These are phyloP conservation scores for Dysdera silvatica DNA, from an alignment of 1,140 invertebrate genomes.

Conservation along the genomic window DNA sequence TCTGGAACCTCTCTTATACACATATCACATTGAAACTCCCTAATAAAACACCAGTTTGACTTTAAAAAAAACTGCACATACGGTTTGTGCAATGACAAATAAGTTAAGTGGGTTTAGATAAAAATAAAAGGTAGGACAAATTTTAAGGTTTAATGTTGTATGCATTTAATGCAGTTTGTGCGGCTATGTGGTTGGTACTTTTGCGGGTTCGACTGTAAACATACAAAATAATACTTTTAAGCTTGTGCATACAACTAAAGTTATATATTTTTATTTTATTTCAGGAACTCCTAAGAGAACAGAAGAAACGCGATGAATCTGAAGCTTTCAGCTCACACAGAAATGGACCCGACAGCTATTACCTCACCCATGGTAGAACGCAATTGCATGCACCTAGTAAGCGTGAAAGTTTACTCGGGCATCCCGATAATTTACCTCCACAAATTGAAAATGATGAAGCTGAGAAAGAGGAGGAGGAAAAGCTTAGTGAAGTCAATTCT, in stretches of 20 bases:
- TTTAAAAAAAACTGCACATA: too few species aligned
- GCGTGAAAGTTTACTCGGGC: background rate
- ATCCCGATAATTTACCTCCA: background rate
- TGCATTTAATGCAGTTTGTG: too few species aligned
- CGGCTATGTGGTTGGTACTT: too few species aligned
- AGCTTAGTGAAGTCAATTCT: constrained; percentile 14
- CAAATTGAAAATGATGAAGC: background rate
- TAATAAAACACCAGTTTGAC: too few species aligned
- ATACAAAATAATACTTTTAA: background rate
- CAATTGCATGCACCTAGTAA: background rate
- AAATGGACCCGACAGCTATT: constrained; percentile 23
- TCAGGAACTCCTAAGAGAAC: constrained; percentile 17
- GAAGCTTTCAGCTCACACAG: background rate
- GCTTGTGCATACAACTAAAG: background rate
- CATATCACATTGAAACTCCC: too few species aligned
- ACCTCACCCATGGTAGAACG: constrained; percentile 16
- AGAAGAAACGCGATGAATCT: constrained; percentile 3
- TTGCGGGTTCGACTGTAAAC: too few species aligned
- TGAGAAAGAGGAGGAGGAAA: constrained; percentile 9
- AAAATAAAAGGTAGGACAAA: too few species aligned
- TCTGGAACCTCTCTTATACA: too few species aligned
- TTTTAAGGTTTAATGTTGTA: too few species aligned
- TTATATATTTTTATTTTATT: background rate
- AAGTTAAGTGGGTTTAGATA: too few species aligned
- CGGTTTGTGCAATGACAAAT: too few species aligned